Evolutionary conservation across 2,797 vertebrate species (phyloP), one percentile per base, ranked within the genome.

Genomic region (Hipposideros larvatus): DNA sequence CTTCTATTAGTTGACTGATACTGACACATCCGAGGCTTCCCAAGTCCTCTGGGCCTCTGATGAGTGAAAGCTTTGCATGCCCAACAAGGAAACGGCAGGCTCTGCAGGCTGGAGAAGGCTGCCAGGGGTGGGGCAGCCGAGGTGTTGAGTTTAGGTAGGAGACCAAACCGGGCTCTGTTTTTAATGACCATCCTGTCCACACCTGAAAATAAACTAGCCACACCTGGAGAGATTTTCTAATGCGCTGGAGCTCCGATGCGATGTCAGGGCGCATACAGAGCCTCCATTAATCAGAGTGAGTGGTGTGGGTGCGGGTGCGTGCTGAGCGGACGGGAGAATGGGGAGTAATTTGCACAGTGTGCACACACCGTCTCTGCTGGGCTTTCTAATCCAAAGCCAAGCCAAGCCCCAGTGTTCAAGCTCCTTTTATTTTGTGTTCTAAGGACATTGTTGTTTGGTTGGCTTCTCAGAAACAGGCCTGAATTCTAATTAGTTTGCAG

Each of bases 81-180:
- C 94, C 94, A 65, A 43, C 86, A 61, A 80, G 95, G 37, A 74
- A 89, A 93, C 88, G 75, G 66, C 73, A 91, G 95, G 59, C 57
- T 73, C 37, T 28, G 5, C 73, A 46, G 90, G 91, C 84, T 5
- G 10, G 57, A 26, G 84, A 94, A 51, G 8, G 73, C 43, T 71
- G 86, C 96, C 94, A 95, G 97, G 94, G 95, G 75, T 0, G 46
- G 96, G 92, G 86, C 46, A 0, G 43, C 1, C 9, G 90, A 96
- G 94, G 94, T 93, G 97, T 59, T 96, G 96, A 97, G 94, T 97
- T 93, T 93, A 90, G 91, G 93, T 96, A 97, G 96, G 96, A 97
- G 91, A 95, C 31, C 55, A 43, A 82, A 86, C 85, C 68, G 26
- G 84, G 75, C 73, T 88, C 86, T 85, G 89, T n/a, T 94, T 95